A percentile compares a stretch with the other conserved stretches of the same genome.
These are phyloP conservation scores for Tiliqua scincoides DNA, from an alignment of 2,113 vertebrate species.

Conservation along the genomic window DNA sequence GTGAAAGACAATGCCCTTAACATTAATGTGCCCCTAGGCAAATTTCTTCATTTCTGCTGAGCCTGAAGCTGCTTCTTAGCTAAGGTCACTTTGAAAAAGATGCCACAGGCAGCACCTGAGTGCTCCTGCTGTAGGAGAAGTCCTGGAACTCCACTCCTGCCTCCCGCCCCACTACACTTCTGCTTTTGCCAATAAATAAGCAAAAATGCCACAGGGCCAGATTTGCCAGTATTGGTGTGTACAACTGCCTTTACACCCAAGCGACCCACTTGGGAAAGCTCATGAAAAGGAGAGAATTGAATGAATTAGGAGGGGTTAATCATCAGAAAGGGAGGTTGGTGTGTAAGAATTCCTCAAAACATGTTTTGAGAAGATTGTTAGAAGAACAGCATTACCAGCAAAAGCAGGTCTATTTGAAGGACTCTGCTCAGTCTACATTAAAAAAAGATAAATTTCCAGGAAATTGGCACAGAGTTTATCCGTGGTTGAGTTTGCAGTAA, in stretches of 20 bases:
- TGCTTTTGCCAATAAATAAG: background rate
- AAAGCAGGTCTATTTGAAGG: slow-evolving; percentile 73
- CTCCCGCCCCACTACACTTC: slow-evolving; percentile 7
- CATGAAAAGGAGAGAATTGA: slow-evolving; percentile 25
- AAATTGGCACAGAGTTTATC: slow-evolving; percentile 80
- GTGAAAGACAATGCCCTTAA: too few relatives aligned
- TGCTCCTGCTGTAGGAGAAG: too few relatives aligned
- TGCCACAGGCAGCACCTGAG: too few relatives aligned
- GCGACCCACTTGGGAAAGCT: slow-evolving; percentile 50
- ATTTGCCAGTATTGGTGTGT: background rate
- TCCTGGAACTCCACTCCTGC: background rate
- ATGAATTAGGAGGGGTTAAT: slow-evolving; percentile 32
- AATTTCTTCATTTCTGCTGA: too few relatives aligned
- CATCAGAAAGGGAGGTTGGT: slow-evolving; percentile 49
- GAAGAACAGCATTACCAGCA: slow-evolving; percentile 68
- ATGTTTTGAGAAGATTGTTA: slow-evolving; percentile 75
- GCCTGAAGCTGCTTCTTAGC: too few relatives aligned
- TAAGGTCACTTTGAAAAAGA: too few relatives aligned
- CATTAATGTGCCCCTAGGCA: too few relatives aligned
- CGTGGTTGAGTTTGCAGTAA: slow-evolving; percentile 78
- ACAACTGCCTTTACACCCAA: slow-evolving; percentile 39
- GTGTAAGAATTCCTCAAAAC: slow-evolving; percentile 70
- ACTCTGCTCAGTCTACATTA: slow-evolving; percentile 70
- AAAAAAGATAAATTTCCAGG: slow-evolving; percentile 80
- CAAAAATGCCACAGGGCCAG: slow-evolving; percentile 36